Conservation (phyloP, 2,888 invertebrate species). For the Uloborus plumipes region DNA sequence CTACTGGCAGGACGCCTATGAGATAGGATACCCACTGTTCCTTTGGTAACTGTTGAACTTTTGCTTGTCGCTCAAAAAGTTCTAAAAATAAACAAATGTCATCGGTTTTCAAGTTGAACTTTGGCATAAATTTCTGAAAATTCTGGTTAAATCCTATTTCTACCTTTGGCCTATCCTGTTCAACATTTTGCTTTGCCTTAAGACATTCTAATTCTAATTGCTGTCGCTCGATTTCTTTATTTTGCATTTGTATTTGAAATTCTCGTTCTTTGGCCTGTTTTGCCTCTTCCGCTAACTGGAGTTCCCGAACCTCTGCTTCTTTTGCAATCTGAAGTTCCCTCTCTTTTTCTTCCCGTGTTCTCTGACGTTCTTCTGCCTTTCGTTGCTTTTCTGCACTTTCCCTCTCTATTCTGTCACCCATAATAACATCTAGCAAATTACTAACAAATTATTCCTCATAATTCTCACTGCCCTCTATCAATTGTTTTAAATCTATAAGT, state of each 20-base stretch:
- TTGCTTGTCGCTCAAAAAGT: slow-evolving; percentile 10
- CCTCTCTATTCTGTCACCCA: no score
- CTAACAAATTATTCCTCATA: no score
- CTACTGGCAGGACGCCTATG: slow-evolving; percentile 2
- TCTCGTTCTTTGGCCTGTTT: no score
- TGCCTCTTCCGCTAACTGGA: no score
- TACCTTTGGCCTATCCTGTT: no score
- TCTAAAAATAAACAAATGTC: slow-evolving; percentile 1
- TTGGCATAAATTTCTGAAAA: neutral
- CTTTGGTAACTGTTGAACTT: neutral
- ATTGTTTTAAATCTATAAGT: neutral
- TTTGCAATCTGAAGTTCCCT: no score
- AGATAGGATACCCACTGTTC: slow-evolving; percentile 9
- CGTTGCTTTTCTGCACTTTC: neutral
- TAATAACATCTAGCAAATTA: no score
- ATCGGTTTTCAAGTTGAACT: slow-evolving; percentile 6
- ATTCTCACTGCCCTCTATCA: no score
- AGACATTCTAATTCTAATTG: no score
- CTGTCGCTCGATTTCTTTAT: neutral
- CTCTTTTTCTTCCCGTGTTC: neutral
- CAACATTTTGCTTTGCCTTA: no score
- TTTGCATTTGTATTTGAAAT: neutral
- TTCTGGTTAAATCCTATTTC: no score
- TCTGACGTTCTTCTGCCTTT: slow-evolving; percentile 1
- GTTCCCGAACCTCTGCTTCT: no score